Evolutionary conservation across 2,888 invertebrate genomes (phyloP), one percentile per base, ranked within the genome.

Genomic region (Busseola fusca): DNA sequence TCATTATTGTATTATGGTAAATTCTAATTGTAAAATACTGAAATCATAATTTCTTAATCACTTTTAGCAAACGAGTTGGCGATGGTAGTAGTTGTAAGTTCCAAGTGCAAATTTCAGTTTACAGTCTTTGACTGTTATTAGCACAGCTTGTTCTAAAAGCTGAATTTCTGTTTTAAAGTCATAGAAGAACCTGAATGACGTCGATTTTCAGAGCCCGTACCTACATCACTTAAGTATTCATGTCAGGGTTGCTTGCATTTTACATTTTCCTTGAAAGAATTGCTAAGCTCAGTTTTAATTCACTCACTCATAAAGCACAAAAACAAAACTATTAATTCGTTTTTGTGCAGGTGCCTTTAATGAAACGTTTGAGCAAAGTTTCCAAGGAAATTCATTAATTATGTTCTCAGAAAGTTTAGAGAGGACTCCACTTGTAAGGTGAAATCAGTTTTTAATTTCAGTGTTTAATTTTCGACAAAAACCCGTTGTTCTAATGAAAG

Each of bases 371-470:
- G 72, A 78, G 72, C 65, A 71, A 66, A 79, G 69, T 72, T 84
- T 83, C 57, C 75, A 75, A 83, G 77, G 72, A 83, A 83, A 83
- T 80, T 83, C 75, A 83, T 84, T 84, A 83, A 83, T 77, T 80
- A 80, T 72, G 64, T 77, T 71, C 71, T 68, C 65, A 70, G 85
- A 83, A 80, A 80, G 71, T 75, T 84, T 75, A 63, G 66, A 77
- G 72, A 68, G 75, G 74, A 83, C 69, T 74, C 65, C 63, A 62
- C 74, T 77, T 77, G 59, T 68, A 70, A 65, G 60, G 52, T 69
- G 62, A 69, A 78, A 80, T 78, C 81, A 72, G 78, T 73, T 74
- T n/a, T n/a, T n/a, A n/a, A n/a, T n/a, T n/a, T n/a, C n/a, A n/a
- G n/a, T n/a, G 45, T 75, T 71, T 65, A 65, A 82, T 82, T 80